Evolutionary conservation across 2,888 invertebrate genomes (phyloP), one percentile per base, ranked within the genome.

Genomic region (Polymixis lichenea): DNA sequence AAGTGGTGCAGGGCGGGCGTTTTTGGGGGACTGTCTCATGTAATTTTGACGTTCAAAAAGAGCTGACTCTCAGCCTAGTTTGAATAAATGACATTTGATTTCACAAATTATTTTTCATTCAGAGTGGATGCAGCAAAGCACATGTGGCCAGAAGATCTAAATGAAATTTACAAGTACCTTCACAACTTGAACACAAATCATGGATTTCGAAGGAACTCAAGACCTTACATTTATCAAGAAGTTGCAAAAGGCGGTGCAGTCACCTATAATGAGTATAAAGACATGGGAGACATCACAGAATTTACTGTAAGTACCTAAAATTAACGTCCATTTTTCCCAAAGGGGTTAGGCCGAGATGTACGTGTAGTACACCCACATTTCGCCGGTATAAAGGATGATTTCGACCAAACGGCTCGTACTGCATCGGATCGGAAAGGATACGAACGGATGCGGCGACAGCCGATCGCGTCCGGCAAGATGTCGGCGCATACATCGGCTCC

Each of bases 111-210:
- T 61, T 72, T 72, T 28, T 17, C n/a, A 72, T 98, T 97, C 91
- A 97, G 98, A 84, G 97, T 98, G 11, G 98, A 98, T 90, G 98
- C 98, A 46, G 98, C 98, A 0, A 98, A 98, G 88, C 98, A 98
- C 90, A 98, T 98, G 97, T 97, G 97, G 96, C 98, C 99, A 0
- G 91, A 92, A 4, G 98, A 99, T 92, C 94, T 99, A 49, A 89
- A 95, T 80, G 91, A 90, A n/a, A 98, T 98, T 79, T 98, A 97
- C 88, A 95, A 94, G 0, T 93, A 96, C 38, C 89, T 97, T 11
- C 95, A 97, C 11, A 91, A 97, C 90, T 92, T 98, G 51, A 97
- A 97, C 84, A 96, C 96, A 0, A 90, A 94, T 0, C 97, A 97
- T 79, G 98, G 97, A 5, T 98, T 98, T 85, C 90, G 96, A 0